Evolutionary conservation across 1,140 invertebrate species (phyloP), one percentile per base, ranked within the genome.

Genomic region (Ostrea denselamellosa): DNA sequence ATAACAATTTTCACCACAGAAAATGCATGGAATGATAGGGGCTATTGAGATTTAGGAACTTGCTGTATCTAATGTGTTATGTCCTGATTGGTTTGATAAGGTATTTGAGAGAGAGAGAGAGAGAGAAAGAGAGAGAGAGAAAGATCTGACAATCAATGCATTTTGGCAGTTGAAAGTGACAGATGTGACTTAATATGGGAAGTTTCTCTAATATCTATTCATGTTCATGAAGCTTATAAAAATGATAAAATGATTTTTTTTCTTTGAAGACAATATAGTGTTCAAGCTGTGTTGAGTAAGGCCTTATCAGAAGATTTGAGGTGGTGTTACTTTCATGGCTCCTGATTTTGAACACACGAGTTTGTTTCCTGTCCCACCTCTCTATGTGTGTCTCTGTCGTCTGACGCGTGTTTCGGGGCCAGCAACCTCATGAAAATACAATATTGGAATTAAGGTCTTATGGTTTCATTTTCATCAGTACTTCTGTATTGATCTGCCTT

Each of bases 1-100:
- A 34, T 77, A 77, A 77, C 68, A 77, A 14, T 10, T 14, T 44
- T 34, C 12, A 34, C 25, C 68, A 71, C 68, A 10, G 22, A 71
- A 71, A 71, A 71, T 71, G 22, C 28, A n/a, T 28, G 25, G 68
- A 77, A 77, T 77, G 68, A 77, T 77, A 14, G 17, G 68, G 68
- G 68, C 68, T 77, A 77, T 77, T 77, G 68, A 77, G 68, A 77
- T 28, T 77, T 25, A 77, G 25, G 68, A 77, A 77, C 68, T 77
- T 77, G 68, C 68, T 77, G 68, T 34, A 77, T 77, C 68, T 77
- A 77, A 77, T 77, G 28, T 77, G 68, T 34, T 77, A 34, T 77
- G 68, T 77, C 68, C 25, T 34, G 56, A 77, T 62, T n/a, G 7
- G n/a, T 12, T n/a, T 62, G 56, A 62, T 62, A 62, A 58, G 56